Base-by-base conservation (phyloP, 2,113 vertebrate genomes). In the Jacana jacana region DNA sequence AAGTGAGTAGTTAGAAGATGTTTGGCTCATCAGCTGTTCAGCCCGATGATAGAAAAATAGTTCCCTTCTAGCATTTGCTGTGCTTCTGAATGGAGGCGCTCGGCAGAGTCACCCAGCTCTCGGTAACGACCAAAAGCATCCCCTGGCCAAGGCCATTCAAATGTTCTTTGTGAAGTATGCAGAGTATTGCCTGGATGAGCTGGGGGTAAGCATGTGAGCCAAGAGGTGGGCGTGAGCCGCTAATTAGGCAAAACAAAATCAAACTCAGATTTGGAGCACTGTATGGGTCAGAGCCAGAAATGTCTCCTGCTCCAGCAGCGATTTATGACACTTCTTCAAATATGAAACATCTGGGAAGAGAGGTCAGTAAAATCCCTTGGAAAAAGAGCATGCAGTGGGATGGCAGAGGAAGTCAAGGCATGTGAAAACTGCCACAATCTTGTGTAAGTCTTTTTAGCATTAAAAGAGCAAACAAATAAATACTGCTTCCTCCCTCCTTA, bases 161-260 rank as follows among this genome's bases (percentile, higher is more conserved):
- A 83, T 52, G 42, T 30, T 71, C 48, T 51, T 86, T 83, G 22
- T 5, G 12, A 84, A 86, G 39, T 10, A 71, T 10, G 2, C 33
- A 8, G 39, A 72, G 18, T n/a, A 54, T 60, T 0, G 0, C 35
- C 3, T 40, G 33, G 80, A 76, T 88, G 66, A 91, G 58, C n/a
- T 0, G 1, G 31, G 19, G 28, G 3, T 11, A 57, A 46, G 33
- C 24, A 27, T 4, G 1, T 40, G 52, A 93, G 48, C 65, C 78
- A 93, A 68, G 39, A 49, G 77, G 52, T 86, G 83, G 71, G 30
- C 0, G 4, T 82, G 28, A 87, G 66, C 39, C 11, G 17, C 44
- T 95, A 88, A 89, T 81, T 61, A 86, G 85, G 71, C 64, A 58
- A 77, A 95, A 81, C 27, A 78, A 88, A 94, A 85, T 71, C 39